Conservation (phyloP, 1,140 invertebrate species). For the Eriosoma lanigerum region DNA sequence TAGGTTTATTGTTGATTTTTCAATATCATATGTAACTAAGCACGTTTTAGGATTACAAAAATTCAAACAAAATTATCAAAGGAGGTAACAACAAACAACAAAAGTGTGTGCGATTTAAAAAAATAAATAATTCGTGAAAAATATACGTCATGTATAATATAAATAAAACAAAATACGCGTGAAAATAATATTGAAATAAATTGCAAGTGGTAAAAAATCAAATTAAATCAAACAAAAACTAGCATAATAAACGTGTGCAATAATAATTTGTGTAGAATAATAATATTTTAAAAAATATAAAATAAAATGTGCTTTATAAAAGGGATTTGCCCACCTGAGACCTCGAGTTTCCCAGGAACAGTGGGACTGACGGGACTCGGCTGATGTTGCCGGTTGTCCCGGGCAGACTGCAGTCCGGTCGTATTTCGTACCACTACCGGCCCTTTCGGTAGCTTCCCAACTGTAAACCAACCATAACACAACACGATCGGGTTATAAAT, state of each 20-base stretch:
- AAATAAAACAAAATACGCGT: constrained; percentile 1
- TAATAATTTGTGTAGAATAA: constrained; percentile 14
- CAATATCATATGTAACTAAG: too few relatives aligned
- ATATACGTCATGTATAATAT: neutral
- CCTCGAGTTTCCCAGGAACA: constrained; percentile 37
- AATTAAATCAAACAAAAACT: neutral
- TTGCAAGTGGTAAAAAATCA: neutral
- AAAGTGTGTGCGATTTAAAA: neutral
- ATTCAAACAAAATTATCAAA: too few relatives aligned
- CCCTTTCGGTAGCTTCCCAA: constrained; percentile 32
- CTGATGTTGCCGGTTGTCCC: constrained; percentile 44
- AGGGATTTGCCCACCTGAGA: constrained; percentile 48
- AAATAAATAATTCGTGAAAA: neutral
- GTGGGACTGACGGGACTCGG: constrained; percentile 39
- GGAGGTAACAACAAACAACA: neutral
- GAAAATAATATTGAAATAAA: neutral
- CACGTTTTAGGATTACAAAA: too few relatives aligned
- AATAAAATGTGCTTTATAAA: constrained; percentile 35
- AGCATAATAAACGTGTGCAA: constrained; percentile 41
- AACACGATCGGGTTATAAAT: neutral
- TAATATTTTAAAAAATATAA: neutral
- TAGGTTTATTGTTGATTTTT: too few relatives aligned
- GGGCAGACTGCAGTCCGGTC: constrained; percentile 34
- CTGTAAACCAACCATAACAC: constrained; percentile 42
- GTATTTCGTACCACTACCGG: constrained; percentile 32